Percentiles rank a stretch among this genome's conserved stretches.
These are phyloP conservation scores for Heliconius charithonia DNA, from an alignment of 2,888 invertebrate species.

Conservation along the genomic window DNA sequence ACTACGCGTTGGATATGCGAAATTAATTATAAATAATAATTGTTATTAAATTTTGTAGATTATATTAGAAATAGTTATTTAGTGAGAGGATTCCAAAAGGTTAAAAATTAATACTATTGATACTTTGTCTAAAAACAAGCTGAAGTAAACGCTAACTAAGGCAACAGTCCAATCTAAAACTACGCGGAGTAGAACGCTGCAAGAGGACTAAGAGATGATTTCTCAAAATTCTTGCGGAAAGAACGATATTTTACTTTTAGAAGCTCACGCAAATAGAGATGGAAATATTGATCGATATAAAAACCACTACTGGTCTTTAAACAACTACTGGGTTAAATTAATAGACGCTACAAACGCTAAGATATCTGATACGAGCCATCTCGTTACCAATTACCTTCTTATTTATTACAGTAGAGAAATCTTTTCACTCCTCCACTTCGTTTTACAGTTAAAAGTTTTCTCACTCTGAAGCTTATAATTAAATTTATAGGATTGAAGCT, in stretches of 20 bases:
- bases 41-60: too few species aligned
- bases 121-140: too few species aligned
- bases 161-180: too few species aligned
- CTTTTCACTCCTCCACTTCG: neutral
- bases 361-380: neutral
- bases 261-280: neutral
- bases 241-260: too few species aligned
- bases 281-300: neutral
- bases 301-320: neutral
- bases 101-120: too few species aligned
- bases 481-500: neutral
- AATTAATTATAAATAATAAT: neutral
- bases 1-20: neutral
- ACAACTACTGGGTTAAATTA: neutral
- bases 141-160: too few species aligned
- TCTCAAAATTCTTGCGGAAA: too few species aligned
- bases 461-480: neutral
- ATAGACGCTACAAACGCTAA: neutral
- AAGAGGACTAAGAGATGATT: too few species aligned
- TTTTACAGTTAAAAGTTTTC: neutral
- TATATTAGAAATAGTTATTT: too few species aligned
- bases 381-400: slow-evolving; percentile 7
- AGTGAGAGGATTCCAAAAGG: too few species aligned
- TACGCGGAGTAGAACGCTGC: too few species aligned
- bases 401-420: slow-evolving; percentile 3